A percentile compares a stretch with the other conserved stretches of the same genome.
These are phyloP conservation scores for Aradophagus sp. DNA, from an alignment of 1,140 invertebrate species.

Conservation along the genomic window DNA sequence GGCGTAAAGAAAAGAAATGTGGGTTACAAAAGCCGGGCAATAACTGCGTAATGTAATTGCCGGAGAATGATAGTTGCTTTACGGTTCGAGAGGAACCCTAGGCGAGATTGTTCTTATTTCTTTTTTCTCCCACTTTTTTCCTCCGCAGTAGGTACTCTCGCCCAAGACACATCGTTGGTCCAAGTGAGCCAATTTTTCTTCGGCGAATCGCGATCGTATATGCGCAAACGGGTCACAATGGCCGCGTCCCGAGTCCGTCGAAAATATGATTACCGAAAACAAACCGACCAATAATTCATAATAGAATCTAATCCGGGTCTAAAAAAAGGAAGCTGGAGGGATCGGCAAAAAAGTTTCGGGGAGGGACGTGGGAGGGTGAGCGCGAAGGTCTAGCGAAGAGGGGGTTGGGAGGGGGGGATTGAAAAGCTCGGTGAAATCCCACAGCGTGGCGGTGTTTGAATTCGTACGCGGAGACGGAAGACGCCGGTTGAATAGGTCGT, in stretches of 20 bases:
- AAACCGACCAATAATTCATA: conserved; percentile 34
- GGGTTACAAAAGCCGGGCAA: conserved; percentile 31
- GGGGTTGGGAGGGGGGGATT: too few species aligned
- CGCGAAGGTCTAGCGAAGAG: neutral
- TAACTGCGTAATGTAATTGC: conserved; percentile 35
- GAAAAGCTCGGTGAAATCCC: conserved; percentile 45
- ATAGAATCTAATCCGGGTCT: conserved; percentile 30
- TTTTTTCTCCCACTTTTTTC: too few species aligned
- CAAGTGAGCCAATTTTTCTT: too few species aligned
- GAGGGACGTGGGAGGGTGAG: neutral
- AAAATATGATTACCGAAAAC: conserved; percentile 30
- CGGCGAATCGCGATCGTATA: too few species aligned
- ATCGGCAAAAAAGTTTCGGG: too few species aligned
- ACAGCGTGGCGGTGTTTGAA: conserved; percentile 38
- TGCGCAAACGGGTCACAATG: neutral
- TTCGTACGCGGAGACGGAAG: conserved; percentile 53
- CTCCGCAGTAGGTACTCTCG: too few species aligned
- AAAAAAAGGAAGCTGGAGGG: conserved; percentile 19
- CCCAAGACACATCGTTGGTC: too few species aligned
- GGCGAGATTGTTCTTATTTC: conserved; percentile 19
- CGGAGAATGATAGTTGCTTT: conserved; percentile 39
- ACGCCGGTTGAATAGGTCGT: conserved; percentile 59
- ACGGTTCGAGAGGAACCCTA: conserved; percentile 20
- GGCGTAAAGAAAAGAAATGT: conserved; percentile 30
- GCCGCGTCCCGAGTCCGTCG: neutral